Evolutionary conservation across 2,888 invertebrate genomes (phyloP), one percentile per base, ranked within the genome.

Genomic region (Tenthredo mesomela): DNA sequence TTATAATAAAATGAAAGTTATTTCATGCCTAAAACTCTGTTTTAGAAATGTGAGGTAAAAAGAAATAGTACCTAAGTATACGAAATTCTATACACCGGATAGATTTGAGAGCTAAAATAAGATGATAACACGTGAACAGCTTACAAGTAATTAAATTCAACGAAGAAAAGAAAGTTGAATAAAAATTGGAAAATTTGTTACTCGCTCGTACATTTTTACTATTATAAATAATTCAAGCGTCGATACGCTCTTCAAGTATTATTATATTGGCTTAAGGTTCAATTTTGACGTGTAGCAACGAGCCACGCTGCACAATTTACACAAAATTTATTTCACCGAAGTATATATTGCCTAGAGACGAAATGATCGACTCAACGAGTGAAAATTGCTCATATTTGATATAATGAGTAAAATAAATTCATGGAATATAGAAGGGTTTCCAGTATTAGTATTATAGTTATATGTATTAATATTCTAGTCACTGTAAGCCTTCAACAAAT

Each of bases 301-400:
- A 82, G 82, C 82, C 82, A 82, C 82, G 82, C 47, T 82, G 82
- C 82, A 82, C 82, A 47, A 70, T 50, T 58, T 18, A 80, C 61
- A 80, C 40, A 77, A 77, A 77, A 29, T 33, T 77, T 25, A 77
- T 77, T 77, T 77, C 9, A 50, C 21, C 33, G 33, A 33, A 33
- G 21, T 54, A 77, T 54, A 47, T 61, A 61, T 37, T 12, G 47
- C 12, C 33, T 25, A 21, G 18, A 43, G 12, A 12, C 15, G 5
- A 40, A 77, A 54, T n/a, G 54, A 54, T 61, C 7, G 12, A 37
- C 15, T 33, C 21, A 61, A 37, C 0, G n/a, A 80, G 58, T 9
- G 15, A 61, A 61, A 61, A 37, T 37, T 80, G 10, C 18, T 33
- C 6, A 47, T 18, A 33, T 40, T 77, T 9, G 21, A 77, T 12